A percentile compares a stretch with the other conserved stretches of the same genome.
Conservation (phyloP, 2,888 invertebrate species). For the Cyrtodaria siliqua region DNA sequence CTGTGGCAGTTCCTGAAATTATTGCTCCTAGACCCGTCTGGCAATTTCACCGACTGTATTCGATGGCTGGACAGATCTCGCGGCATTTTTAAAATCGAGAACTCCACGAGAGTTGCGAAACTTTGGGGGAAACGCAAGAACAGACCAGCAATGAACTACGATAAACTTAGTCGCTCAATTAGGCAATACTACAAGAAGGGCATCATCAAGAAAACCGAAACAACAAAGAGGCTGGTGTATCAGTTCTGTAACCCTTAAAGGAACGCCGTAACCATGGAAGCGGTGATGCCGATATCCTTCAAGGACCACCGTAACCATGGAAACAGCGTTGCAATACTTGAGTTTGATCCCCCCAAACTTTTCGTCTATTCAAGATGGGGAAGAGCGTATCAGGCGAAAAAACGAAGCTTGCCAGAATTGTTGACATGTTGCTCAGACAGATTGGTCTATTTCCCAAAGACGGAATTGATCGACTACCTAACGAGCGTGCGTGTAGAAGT, state of each 20-base stretch:
- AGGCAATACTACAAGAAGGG: constrained; percentile 99
- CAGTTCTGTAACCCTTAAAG: constrained; percentile 93
- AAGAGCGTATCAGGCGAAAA: too few species aligned
- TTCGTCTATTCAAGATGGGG: too few species aligned
- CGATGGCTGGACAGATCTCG: constrained; percentile 98
- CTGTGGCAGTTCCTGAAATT: constrained; percentile 99
- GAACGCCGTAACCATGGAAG: too few species aligned
- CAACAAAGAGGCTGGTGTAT: constrained; percentile 99
- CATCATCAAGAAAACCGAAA: constrained; percentile 95
- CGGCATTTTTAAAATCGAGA: constrained; percentile 98
- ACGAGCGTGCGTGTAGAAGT: too few species aligned
- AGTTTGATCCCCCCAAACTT: too few species aligned
- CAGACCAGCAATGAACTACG: constrained; percentile 99
- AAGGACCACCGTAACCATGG: too few species aligned
- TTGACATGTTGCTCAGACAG: too few species aligned
- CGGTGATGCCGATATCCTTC: too few species aligned
- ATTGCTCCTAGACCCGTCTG: constrained; percentile 93
- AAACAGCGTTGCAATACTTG: too few species aligned
- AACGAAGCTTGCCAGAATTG: too few species aligned
- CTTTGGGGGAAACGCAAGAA: constrained; percentile 99
- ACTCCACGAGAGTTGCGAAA: constrained; percentile 98
- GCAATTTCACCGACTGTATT: constrained; percentile 96
- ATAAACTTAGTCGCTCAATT: constrained; percentile 98
- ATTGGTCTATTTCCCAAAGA: too few species aligned
- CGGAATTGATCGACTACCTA: too few species aligned